These are phyloP conservation scores for Phalera bucephala DNA, from an alignment of 2,888 invertebrate genomes.

Conservation along the genomic window DNA sequence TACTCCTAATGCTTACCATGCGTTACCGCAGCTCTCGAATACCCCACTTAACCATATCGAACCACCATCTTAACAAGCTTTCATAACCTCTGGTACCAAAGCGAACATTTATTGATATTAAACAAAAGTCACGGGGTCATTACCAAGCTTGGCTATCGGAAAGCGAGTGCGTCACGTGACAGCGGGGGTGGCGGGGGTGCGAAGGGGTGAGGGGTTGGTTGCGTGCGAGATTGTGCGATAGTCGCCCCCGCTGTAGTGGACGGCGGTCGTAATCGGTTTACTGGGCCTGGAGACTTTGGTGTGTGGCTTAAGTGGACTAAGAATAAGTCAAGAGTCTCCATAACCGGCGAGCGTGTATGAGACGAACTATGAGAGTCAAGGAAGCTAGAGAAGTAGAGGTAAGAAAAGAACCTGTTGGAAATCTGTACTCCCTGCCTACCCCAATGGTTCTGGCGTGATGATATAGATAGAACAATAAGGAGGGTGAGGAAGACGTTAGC, in stretches of 20 bases:
- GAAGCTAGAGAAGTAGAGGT: no score
- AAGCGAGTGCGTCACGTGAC: slow-evolving; percentile 51
- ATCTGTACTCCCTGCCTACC: no score
- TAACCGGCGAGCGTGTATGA: no score
- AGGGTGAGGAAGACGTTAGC: no score
- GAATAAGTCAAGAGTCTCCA: slow-evolving; percentile 9
- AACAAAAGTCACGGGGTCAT: slow-evolving; percentile 62
- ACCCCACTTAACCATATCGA: slow-evolving; percentile 1
- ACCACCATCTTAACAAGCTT: slow-evolving; percentile 3
- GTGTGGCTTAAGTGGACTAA: slow-evolving; percentile 23
- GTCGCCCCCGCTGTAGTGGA: slow-evolving; percentile 43
- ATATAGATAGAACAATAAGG: no score
- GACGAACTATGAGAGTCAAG: no score
- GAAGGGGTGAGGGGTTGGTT: slow-evolving; percentile 32
- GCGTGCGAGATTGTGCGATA: slow-evolving; percentile 73
- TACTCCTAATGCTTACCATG: neutral
- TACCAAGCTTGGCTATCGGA: slow-evolving; percentile 58
- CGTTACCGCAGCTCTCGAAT: neutral
- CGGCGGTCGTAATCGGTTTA: slow-evolving; percentile 74
- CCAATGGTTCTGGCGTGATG: no score
- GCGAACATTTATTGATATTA: slow-evolving; percentile 52
- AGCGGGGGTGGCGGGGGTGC: slow-evolving; percentile 4
- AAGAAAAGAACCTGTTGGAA: no score
- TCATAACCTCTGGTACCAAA: slow-evolving; percentile 5
- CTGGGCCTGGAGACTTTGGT: slow-evolving; percentile 54